Evolutionary conservation across 2,113 vertebrate genomes (phyloP).

Genomic region (Pterocles orientalis): DNA sequence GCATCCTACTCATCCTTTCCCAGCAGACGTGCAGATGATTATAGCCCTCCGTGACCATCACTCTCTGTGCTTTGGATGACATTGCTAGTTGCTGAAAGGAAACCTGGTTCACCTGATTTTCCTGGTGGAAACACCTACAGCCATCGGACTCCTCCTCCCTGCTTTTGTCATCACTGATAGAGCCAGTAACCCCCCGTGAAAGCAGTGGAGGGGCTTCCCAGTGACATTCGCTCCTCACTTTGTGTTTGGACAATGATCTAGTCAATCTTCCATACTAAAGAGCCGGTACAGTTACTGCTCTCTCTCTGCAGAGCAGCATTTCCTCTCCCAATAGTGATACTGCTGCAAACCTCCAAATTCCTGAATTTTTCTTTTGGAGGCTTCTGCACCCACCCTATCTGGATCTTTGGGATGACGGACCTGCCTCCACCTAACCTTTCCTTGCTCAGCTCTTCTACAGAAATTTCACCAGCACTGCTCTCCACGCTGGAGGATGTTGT

Average conservation of each 20-base stretch:
- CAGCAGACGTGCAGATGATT: neutral
- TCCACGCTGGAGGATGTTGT: neutral
- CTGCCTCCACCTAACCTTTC: neutral
- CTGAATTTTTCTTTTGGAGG: neutral
- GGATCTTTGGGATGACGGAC: neutral
- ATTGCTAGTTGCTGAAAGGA: neutral
- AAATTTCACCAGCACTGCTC: neutral
- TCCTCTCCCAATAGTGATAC: neutral
- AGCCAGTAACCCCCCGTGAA: neutral
- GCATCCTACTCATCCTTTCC: neutral
- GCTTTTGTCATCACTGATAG: neutral
- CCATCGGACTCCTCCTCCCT: neutral
- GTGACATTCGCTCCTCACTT: accelerated
- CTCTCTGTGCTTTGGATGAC: neutral
- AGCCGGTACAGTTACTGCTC: neutral
- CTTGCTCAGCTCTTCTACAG: neutral
- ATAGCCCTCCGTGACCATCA: neutral
- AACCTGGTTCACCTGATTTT: neutral
- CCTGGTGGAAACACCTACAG: neutral
- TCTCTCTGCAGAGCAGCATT: neutral
- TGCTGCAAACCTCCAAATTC: neutral
- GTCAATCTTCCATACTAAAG: neutral
- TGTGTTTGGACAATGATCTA: accelerated
- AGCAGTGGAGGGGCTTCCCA: neutral
- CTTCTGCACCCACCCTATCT: neutral